A percentile compares a stretch with the other conserved stretches of the same genome.
These are phyloP conservation scores for Cryptops parisi DNA, from an alignment of 2,888 invertebrate genomes.

Conservation along the genomic window DNA sequence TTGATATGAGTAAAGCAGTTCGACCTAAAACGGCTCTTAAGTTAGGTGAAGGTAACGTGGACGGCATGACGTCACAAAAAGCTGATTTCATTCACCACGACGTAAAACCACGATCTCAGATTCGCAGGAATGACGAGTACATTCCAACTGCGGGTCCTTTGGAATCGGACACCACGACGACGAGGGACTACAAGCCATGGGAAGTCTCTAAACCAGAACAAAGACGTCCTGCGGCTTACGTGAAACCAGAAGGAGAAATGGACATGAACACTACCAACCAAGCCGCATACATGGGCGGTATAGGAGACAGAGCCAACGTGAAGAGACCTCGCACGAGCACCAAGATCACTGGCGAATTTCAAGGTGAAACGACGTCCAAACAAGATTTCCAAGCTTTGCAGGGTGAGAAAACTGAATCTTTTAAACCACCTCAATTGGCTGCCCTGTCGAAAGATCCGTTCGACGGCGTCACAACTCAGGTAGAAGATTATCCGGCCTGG, in stretches of 20 bases:
- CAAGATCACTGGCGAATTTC: neutral
- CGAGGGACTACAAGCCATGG: constrained; percentile 1
- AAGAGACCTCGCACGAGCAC: constrained; percentile 7
- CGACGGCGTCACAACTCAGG: neutral
- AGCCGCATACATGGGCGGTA: neutral
- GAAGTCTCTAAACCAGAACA: neutral
- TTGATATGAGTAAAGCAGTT: neutral
- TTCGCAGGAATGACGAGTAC: neutral
- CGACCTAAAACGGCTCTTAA: neutral
- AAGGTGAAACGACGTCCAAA: constrained; percentile 1
- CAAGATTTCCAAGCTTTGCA: neutral
- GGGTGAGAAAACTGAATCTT: neutral
- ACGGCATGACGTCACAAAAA: neutral
- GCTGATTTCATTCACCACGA: neutral
- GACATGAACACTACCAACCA: neutral
- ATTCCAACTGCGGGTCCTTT: neutral
- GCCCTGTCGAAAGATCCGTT: neutral
- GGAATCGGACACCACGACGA: constrained; percentile 1
- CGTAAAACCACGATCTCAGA: neutral
- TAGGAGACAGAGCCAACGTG: neutral
- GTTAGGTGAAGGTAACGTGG: constrained; percentile 1
- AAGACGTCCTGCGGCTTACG: neutral
- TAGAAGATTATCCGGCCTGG: constrained; percentile 3
- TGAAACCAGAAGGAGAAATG: constrained; percentile 4
- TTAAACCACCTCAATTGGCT: neutral